Conservation (phyloP, 2,888 invertebrate species). For the Orchesellides sinensis region DNA sequence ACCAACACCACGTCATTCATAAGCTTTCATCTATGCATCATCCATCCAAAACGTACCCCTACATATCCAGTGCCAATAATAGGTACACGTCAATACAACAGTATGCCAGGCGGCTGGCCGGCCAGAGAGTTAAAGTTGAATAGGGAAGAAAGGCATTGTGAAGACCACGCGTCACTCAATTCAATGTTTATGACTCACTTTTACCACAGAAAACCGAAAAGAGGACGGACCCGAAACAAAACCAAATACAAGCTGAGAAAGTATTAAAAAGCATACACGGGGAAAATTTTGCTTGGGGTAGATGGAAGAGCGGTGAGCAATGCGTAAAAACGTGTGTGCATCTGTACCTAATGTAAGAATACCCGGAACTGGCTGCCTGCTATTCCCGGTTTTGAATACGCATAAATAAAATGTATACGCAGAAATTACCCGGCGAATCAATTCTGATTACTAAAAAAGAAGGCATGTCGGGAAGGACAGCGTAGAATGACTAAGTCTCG, state of each 20-base stretch:
- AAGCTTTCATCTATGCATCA: conserved; percentile 47
- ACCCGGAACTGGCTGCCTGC: conserved; percentile 50
- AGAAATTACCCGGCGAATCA: conserved; percentile 71
- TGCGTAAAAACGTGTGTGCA: conserved; percentile 36
- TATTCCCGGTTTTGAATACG: conserved; percentile 55
- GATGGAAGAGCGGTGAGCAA: conserved; percentile 58
- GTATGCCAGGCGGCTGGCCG: conserved; percentile 37
- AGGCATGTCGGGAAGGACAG: conserved; percentile 1
- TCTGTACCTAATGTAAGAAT: conserved; percentile 40
- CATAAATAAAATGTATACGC: conserved; percentile 55
- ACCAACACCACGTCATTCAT: conserved; percentile 59
- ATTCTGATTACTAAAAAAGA: conserved; percentile 70
- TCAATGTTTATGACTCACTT: conserved; percentile 64
- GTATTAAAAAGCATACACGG: conserved; percentile 56
- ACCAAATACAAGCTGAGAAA: conserved; percentile 38
- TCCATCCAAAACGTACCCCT: conserved; percentile 42
- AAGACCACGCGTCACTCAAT: conserved; percentile 58
- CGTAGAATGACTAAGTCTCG: conserved; percentile 52
- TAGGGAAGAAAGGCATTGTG: conserved; percentile 33
- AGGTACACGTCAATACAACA: conserved; percentile 55
- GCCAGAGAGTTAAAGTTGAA: conserved; percentile 57
- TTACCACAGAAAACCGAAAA: conserved; percentile 64
- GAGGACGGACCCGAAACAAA: conserved; percentile 48
- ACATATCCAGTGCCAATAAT: conserved; percentile 56
- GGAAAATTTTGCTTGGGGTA: conserved; percentile 39